These are phyloP conservation scores for Busseola fusca DNA, from an alignment of 2,888 invertebrate species.

Conservation along the genomic window DNA sequence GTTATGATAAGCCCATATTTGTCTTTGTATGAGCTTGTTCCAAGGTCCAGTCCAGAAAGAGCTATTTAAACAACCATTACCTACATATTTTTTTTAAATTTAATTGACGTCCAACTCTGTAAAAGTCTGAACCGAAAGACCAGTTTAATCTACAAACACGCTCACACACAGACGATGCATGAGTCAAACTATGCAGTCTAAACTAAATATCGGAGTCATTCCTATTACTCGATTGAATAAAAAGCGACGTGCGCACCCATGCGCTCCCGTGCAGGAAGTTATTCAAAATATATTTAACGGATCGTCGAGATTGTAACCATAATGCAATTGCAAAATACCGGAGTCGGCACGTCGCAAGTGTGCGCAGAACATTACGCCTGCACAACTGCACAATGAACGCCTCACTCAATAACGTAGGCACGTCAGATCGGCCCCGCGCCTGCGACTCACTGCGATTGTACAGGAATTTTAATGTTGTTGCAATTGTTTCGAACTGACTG, in stretches of 20 bases:
- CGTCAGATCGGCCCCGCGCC: conserved; percentile 6
- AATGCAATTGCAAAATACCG: conserved; percentile 50
- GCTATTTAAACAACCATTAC: neutral
- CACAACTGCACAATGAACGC: conserved; percentile 21
- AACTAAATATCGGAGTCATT: conserved; percentile 42
- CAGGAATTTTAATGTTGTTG: conserved; percentile 36
- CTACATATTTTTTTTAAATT: conserved; percentile 5
- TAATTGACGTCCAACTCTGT: conserved; percentile 8
- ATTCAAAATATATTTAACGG: conserved; percentile 43
- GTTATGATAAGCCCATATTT: neutral
- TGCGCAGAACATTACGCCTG: conserved; percentile 12
- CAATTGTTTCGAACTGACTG: conserved; percentile 19
- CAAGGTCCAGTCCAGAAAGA: too few relatives aligned
- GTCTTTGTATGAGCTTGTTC: too few relatives aligned
- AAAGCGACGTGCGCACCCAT: conserved; percentile 1
- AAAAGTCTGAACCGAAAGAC: neutral
- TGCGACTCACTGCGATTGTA: conserved; percentile 21
- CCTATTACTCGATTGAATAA: conserved; percentile 40
- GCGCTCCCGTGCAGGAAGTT: conserved; percentile 4
- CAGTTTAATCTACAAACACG: neutral
- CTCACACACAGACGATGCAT: neutral
- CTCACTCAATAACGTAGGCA: conserved; percentile 17
- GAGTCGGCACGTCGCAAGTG: conserved; percentile 25
- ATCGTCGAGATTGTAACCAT: conserved; percentile 45
- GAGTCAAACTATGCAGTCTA: conserved; percentile 8